A percentile compares a stretch with the other conserved stretches of the same genome.
These are phyloP conservation scores for Ciconia boyciana DNA, from an alignment of 2,113 vertebrate genomes.

Conservation along the genomic window DNA sequence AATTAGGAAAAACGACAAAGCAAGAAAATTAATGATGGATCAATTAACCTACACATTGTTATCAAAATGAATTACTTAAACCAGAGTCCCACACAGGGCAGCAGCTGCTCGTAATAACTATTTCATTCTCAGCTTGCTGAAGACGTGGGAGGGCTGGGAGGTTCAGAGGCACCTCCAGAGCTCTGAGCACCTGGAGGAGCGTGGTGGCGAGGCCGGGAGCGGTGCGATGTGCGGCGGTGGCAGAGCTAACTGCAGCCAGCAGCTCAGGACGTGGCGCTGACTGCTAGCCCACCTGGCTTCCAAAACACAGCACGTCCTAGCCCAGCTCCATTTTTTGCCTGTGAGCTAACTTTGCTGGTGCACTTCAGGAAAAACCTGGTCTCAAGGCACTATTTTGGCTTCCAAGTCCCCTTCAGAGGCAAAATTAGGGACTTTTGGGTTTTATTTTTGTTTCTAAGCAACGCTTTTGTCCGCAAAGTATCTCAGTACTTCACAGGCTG, in stretches of 20 bases:
- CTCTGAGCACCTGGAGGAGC: background rate
- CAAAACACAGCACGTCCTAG: background rate
- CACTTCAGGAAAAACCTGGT: background rate
- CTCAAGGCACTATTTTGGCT: background rate
- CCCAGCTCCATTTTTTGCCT: background rate
- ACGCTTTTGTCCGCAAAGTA: accelerated
- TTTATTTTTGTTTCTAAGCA: slow-evolving; percentile 8
- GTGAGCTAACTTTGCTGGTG: background rate
- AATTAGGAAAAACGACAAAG: background rate
- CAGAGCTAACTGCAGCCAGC: background rate
- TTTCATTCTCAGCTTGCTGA: background rate
- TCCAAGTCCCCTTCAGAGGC: background rate
- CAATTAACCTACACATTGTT: slow-evolving; percentile 2
- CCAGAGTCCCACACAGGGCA: background rate
- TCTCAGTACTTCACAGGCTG: background rate
- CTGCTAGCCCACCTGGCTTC: background rate
- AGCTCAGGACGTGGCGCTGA: accelerated
- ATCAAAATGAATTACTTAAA: slow-evolving; percentile 21
- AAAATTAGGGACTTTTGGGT: background rate
- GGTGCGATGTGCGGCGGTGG: accelerated
- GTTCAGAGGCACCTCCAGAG: background rate
- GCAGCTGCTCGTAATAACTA: background rate
- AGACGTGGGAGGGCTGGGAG: background rate
- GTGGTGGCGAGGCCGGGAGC: accelerated
- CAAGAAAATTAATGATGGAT: slow-evolving; percentile 13